Conservation (phyloP, 2,113 vertebrate species). For the Malurus melanocephalus region DNA sequence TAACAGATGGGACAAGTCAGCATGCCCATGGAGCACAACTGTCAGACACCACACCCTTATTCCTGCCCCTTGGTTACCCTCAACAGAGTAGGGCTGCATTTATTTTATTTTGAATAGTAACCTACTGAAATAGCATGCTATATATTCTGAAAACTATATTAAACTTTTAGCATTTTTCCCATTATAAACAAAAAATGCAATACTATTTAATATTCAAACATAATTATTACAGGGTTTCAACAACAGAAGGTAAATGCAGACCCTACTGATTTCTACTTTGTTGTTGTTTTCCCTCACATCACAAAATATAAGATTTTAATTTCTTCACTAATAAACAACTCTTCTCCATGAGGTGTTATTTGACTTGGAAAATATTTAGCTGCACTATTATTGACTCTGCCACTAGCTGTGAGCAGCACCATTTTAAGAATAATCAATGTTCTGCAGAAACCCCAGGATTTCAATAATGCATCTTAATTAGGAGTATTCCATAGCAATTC, state of each 20-base stretch:
- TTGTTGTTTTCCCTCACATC: background rate
- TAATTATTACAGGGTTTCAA: background rate
- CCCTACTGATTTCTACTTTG: background rate
- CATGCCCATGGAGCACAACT: rapidly evolving
- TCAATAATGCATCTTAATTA: constrained; percentile 13
- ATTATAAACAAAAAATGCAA: background rate
- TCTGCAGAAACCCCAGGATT: constrained; percentile 20
- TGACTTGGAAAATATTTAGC: constrained; percentile 15
- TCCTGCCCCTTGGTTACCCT: background rate
- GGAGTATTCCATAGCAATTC: background rate
- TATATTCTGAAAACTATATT: background rate
- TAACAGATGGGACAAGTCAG: background rate
- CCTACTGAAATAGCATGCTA: background rate
- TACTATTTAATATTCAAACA: background rate
- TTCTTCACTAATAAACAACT: background rate
- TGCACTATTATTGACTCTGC: background rate
- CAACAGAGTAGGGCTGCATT: background rate
- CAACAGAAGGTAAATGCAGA: background rate
- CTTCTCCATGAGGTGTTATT: background rate
- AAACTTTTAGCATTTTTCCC: background rate
- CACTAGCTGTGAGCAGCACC: constrained; percentile 15
- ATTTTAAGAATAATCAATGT: constrained; percentile 32
- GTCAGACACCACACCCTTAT: background rate
- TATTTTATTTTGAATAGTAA: background rate
- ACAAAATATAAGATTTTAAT: background rate